Base-by-base conservation (phyloP, 2,888 invertebrate species). In the Cheilosia vernalis region DNA sequence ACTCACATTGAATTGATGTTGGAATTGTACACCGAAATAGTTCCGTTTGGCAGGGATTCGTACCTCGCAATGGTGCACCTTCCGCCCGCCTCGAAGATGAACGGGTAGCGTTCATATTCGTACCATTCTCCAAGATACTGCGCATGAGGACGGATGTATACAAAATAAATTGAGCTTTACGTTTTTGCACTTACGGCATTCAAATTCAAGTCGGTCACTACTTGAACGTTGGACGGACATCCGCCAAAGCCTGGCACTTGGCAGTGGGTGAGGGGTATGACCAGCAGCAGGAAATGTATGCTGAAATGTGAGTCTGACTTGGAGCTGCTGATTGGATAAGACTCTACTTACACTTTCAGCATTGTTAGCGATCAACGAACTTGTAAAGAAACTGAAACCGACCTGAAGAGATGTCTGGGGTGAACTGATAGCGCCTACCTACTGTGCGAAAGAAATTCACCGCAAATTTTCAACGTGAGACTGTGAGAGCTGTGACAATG, bases 111-210 rank as follows among this genome's bases (percentile, higher is more conserved):
- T 90, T 95, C 94, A 13, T 94, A 94, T 91, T 96, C 96, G 89
- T 95, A 96, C 96, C 96, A 96, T 89, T 93, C 94, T 37, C 96
- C 96, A 82, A 95, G 88, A 89, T 95, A 95, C 95, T 95, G 24
- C 30, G 27, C 13, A 15, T 47, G 58, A 44, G 70, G 30, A 55
- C 53, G 44, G 24, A 27, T 30, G 30, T 19, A 58, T 55, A 27
- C n/a, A 63, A 15, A 49, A 21, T 30, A 19, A 7, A 9, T 24
- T 69, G 19, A 55, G 49, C 30, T 37, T 4, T 4, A 13, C 21
- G 19, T 19, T 66, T 24, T 33, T 2, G 9, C 53, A 79, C 82
- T 88, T 83, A 88, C 88, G 24, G 33, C 69, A 4, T 76, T 64
- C 47, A 74, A 53, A 74, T 94, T 92, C 88, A 96, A 95, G 88